Conservation (phyloP, 2,113 vertebrate species). For the Montifringilla adamsi region DNA sequence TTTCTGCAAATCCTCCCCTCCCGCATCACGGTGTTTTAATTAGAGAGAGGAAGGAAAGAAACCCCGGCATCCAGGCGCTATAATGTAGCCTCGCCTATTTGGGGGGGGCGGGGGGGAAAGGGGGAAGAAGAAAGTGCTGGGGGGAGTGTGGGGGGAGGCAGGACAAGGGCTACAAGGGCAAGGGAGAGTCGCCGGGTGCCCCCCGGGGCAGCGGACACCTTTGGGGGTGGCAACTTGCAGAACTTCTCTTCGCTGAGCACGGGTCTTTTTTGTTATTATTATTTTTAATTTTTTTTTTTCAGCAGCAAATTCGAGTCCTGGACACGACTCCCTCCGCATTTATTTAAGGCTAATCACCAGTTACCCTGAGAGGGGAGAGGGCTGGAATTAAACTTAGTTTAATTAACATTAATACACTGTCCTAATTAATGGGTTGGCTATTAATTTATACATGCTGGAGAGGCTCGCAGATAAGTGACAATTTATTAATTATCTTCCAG, state of each 20-base stretch:
- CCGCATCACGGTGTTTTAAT: conserved; percentile 27
- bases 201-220: not conserved
- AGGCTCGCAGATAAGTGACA: conserved; percentile 54
- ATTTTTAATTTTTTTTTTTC: not conserved
- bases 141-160: not conserved
- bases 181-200: not conserved
- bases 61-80: not conserved
- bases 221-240: not conserved
- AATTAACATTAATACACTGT: conserved; percentile 68
- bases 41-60: conserved; percentile 7
- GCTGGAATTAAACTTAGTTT: conserved; percentile 60
- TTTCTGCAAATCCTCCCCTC: conserved; percentile 65
- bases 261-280: not conserved
- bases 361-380: conserved; percentile 36
- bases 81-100: not conserved
- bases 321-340: conserved; percentile 11
- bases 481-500: conserved; percentile 65
- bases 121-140: not conserved
- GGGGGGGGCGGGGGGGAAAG: not conserved
- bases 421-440: conserved; percentile 64
- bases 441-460: conserved; percentile 63
- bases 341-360: conserved; percentile 63
- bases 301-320: not conserved
- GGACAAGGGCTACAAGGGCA: not conserved
- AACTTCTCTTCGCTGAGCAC: not conserved